Evolutionary conservation across 2,888 invertebrate genomes (phyloP).

Genomic region (Leptodirus hochenwartii): DNA sequence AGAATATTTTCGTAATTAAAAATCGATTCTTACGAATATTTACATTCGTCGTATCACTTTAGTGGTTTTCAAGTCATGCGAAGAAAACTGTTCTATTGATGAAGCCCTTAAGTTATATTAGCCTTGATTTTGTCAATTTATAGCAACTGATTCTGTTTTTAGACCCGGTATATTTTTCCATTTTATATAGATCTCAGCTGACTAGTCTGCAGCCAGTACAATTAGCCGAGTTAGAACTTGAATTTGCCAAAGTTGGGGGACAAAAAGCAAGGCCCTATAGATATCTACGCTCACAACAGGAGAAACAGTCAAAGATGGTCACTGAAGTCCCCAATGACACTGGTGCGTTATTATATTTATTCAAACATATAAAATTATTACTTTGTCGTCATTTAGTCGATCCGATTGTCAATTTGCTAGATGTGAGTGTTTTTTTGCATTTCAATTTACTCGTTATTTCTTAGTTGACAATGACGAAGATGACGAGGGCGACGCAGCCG

Average conservation of each 20-base stretch:
- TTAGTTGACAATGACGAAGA: conserved; percentile 31
- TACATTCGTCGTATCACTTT: neutral
- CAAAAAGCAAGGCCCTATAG: conserved; percentile 52
- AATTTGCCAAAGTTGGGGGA: conserved; percentile 57
- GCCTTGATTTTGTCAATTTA: no score
- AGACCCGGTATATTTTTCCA: conserved; percentile 1
- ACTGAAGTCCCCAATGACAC: neutral
- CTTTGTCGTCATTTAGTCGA: no score
- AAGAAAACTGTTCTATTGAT: no score
- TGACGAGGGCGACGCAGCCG: conserved; percentile 41
- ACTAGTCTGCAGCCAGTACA: conserved; percentile 76
- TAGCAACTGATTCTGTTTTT: neutral
- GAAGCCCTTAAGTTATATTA: no score
- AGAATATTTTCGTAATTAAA: no score
- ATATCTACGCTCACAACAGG: conserved; percentile 68
- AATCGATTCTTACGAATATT: no score
- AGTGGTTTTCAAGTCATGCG: neutral
- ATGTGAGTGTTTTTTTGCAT: no score
- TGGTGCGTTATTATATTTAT: no score
- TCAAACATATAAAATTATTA: no score
- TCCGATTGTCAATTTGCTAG: no score
- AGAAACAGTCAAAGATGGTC: conserved; percentile 41
- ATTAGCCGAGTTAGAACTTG: conserved; percentile 70
- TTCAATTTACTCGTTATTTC: no score
- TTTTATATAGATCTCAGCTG: conserved; percentile 51